Conservation (phyloP, 2,888 invertebrate species). For the Eumerus sabulonum region DNA sequence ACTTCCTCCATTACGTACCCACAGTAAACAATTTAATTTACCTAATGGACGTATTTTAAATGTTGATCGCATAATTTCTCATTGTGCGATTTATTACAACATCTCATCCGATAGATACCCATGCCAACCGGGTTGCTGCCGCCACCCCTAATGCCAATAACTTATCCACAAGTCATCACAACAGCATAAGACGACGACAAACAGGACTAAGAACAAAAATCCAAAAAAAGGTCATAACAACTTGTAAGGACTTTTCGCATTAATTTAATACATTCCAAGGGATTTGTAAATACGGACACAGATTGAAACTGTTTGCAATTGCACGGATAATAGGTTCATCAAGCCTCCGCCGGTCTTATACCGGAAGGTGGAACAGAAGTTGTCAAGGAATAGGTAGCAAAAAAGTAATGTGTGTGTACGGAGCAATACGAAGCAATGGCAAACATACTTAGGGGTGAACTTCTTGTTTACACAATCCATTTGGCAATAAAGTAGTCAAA, state of each 20-base stretch:
- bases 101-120: constrained; percentile 22
- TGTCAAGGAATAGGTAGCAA: not conserved
- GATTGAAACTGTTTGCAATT: constrained; percentile 66
- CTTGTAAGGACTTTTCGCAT: constrained; percentile 68
- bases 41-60: constrained; percentile 68
- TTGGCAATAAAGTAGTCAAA: constrained; percentile 69
- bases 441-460: constrained; percentile 67
- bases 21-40: constrained; percentile 65
- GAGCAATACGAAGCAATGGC: constrained; percentile 46
- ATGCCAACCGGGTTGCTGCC: not conserved
- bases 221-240: constrained; percentile 26
- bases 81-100: constrained; percentile 58
- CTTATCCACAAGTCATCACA: constrained; percentile 36
- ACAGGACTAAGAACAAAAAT: too few relatives aligned
- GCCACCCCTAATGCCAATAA: constrained; percentile 47
- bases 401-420: constrained; percentile 10
- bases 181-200: too few relatives aligned
- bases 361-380: constrained; percentile 49
- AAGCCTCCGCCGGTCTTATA: constrained; percentile 42
- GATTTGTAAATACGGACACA: constrained; percentile 68
- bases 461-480: constrained; percentile 68
- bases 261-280: constrained; percentile 69
- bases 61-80: constrained; percentile 67
- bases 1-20: constrained; percentile 50
- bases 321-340: constrained; percentile 66